phyloP scores from a whole-genome alignment of 2,797 vertebrate species.

The Margarornis squamiger region DNA sequence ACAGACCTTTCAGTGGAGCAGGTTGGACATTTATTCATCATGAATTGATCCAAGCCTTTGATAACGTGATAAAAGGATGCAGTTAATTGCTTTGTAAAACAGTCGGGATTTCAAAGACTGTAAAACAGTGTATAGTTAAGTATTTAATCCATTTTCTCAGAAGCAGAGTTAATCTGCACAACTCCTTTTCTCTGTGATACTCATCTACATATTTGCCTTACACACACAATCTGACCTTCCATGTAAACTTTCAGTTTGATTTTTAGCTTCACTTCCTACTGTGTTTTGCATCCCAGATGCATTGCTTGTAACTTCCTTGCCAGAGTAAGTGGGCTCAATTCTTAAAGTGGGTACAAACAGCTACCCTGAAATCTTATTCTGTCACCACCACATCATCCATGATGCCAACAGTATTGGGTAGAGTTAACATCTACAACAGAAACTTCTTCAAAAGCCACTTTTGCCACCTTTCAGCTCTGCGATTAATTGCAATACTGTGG shows the following conservation, averaged over 20 bases:
- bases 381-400: neutral
- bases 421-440: neutral
- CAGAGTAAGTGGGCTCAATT: neutral
- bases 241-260: neutral
- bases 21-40: neutral
- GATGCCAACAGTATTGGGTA: neutral
- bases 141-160: constrained; percentile 27
- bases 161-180: constrained; percentile 1
- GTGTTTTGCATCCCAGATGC: neutral
- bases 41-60: neutral
- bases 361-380: neutral
- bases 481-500: neutral
- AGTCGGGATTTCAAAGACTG: constrained; percentile 31
- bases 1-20: neutral
- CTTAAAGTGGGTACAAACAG: neutral
- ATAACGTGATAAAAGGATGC: constrained; percentile 34
- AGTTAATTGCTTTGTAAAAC: constrained; percentile 31
- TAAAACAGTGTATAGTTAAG: neutral
- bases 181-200: constrained; percentile 8
- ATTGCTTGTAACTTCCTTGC: neutral
- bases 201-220: neutral
- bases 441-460: neutral
- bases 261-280: neutral
- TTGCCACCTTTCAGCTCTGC: neutral
- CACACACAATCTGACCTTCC: neutral